Conservation (phyloP, 2,797 vertebrate genomes). For the Poecilia gillii region DNA sequence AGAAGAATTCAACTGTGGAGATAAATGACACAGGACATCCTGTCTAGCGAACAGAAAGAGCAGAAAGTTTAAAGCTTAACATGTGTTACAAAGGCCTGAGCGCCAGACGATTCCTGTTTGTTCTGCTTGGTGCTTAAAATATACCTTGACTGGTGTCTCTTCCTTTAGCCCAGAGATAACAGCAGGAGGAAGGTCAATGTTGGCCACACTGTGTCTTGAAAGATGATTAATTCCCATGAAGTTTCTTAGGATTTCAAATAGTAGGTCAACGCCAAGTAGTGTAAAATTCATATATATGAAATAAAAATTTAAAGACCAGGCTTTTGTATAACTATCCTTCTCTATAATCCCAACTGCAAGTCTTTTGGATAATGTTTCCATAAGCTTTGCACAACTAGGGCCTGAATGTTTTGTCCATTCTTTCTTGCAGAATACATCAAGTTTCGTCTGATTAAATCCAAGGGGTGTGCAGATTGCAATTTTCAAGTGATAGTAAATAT, state of each 20-base stretch:
- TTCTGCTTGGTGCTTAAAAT: conserved; percentile 47
- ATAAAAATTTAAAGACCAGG: not conserved
- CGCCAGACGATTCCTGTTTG: conserved; percentile 75
- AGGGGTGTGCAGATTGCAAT: not conserved
- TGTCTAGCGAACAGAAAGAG: conserved; percentile 55
- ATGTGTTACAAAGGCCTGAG: conserved; percentile 27
- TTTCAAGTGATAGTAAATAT: not conserved
- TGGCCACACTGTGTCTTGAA: conserved; percentile 7
- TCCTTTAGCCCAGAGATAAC: conserved; percentile 53
- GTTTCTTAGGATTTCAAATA: not conserved
- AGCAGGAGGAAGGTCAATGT: conserved; percentile 39
- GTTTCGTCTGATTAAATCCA: not conserved
- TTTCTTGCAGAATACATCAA: not conserved
- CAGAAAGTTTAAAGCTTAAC: conserved; percentile 41
- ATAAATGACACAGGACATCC: conserved; percentile 68
- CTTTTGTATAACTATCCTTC: not conserved
- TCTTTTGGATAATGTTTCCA: not conserved
- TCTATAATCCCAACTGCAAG: not conserved
- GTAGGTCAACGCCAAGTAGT: not conserved
- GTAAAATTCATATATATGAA: not conserved
- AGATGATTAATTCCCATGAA: not conserved
- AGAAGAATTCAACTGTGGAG: conserved; percentile 13
- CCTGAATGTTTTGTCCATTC: not conserved
- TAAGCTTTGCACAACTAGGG: not conserved
- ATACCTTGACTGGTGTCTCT: conserved; percentile 36